Base-by-base conservation (phyloP, 2,888 invertebrate genomes). In the Protodeltote pygarga region DNA sequence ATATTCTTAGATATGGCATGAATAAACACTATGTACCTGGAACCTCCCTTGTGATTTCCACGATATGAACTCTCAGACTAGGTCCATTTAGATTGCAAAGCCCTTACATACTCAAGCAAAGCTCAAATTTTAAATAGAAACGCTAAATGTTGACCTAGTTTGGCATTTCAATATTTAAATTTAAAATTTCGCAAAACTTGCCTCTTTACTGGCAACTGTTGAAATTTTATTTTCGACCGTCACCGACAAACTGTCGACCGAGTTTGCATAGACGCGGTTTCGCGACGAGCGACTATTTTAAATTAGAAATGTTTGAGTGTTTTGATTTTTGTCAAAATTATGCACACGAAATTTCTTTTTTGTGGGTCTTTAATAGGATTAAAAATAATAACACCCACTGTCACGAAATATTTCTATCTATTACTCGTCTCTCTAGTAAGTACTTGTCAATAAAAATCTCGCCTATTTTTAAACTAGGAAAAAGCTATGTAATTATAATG, bases 171-270 rank as follows among this genome's bases (percentile, higher is more conserved):
- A 69, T 74, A 75, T 76, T 76, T 70, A 75, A 76, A 80, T 77
- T 74, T 65, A 49, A 77, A 78, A 80, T 77, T 78, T 71, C 59
- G 57, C 59, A 32, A 57, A 75, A 75, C 68, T 78, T 71, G 6
- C 29, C 29, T 32, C 39, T 17, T 19, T 5, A 39, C 31, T 21
- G 35, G 47, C 47, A 63, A 73, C 75, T 74, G 74, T 64, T 70
- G 63, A 66, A 79, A 79, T 80, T 81, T 82, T 79, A 78, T 79
- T 79, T 78, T 61, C 65, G 59, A 41, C 54, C 51, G 64, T 63
- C 66, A 59, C 55, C 48, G 58, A 33, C 35, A 37, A 69, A 69
- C 65, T 72, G 63, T 59, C 52, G 57, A 17, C 51, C 35, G 69
- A 73, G 72, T 72, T 77, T 51, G 55, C 52, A 45, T 62, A 52